Evolutionary conservation across 2,113 vertebrate species (phyloP).

Genomic region (Ivindomyrus marchei): DNA sequence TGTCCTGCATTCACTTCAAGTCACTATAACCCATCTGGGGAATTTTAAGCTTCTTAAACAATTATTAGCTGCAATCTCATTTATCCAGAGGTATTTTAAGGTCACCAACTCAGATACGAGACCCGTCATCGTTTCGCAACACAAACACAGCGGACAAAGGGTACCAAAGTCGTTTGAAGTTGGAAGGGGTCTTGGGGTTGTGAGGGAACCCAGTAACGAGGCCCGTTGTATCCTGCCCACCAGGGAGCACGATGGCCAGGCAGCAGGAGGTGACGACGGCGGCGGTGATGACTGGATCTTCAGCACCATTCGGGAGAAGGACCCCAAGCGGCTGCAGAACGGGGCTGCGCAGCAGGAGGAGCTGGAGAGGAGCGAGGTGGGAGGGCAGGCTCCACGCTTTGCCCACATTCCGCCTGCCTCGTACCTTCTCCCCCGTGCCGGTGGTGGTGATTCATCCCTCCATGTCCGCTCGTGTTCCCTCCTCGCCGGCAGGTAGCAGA

Average conservation of each 20-base stretch:
- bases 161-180: not conserved
- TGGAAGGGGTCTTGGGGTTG: not conserved
- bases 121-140: too few species aligned
- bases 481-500: conserved; percentile 65
- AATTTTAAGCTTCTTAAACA: not conserved
- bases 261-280: conserved; percentile 83
- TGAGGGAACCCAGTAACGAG: not conserved
- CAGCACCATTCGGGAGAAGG: conserved; percentile 82
- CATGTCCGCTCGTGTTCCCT: not conserved
- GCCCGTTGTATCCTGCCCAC: not conserved
- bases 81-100: not conserved
- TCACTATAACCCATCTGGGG: not conserved
- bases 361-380: conserved; percentile 67
- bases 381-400: not conserved
- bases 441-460: not conserved
- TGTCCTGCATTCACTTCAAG: not conserved
- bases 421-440: not conserved
- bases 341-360: conserved; percentile 71
- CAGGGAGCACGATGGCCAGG: conserved; percentile 88
- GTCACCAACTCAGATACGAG: not conserved
- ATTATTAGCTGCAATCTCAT: too few species aligned
- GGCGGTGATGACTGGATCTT: conserved; percentile 87
- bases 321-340: conserved; percentile 86
- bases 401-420: not conserved
- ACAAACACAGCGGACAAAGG: not conserved